Evolutionary conservation across 2,113 vertebrate species (phyloP).

Genomic region (Toxotes chatareus): DNA sequence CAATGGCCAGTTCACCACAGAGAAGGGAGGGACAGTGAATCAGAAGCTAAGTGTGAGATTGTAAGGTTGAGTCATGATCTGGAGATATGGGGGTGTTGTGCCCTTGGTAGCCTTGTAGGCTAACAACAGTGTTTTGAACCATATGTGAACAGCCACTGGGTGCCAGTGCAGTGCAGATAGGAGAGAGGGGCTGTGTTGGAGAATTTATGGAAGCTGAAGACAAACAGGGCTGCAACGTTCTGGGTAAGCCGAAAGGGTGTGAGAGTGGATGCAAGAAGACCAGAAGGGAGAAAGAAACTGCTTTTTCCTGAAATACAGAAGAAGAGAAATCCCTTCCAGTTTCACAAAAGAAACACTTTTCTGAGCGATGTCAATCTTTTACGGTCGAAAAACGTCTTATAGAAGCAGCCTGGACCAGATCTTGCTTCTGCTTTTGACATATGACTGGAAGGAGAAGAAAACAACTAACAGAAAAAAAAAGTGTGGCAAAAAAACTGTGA

Average conservation of each 20-base stretch:
- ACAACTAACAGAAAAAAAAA: conserved; percentile 1
- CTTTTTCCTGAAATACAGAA: conserved; percentile 12
- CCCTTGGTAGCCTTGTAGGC: conserved; percentile 28
- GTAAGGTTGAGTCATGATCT: conserved; percentile 31
- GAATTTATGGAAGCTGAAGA: conserved; percentile 33
- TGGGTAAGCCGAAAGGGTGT: conserved; percentile 47
- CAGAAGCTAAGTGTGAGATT: conserved; percentile 5
- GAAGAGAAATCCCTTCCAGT: conserved; percentile 6
- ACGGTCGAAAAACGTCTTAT: background rate
- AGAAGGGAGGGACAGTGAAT: conserved; percentile 24
- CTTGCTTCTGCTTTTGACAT: conserved; percentile 17
- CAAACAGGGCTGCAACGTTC: conserved; percentile 37
- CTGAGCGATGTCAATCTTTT: conserved; percentile 4
- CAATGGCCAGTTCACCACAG: conserved; percentile 44
- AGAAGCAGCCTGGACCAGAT: background rate
- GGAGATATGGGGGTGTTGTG: conserved; percentile 9
- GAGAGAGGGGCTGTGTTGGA: background rate
- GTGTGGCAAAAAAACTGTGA: background rate
- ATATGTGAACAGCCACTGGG: conserved; percentile 43
- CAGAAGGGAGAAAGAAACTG: conserved; percentile 8
- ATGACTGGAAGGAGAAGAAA: conserved; percentile 7
- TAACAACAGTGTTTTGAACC: conserved; percentile 49
- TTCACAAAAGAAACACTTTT: conserved; percentile 30
- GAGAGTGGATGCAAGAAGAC: conserved; percentile 34
- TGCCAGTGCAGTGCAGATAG: conserved; percentile 45